These are phyloP conservation scores for Zaprionus kolodkinae DNA, from an alignment of 1,140 invertebrate species.

Conservation along the genomic window DNA sequence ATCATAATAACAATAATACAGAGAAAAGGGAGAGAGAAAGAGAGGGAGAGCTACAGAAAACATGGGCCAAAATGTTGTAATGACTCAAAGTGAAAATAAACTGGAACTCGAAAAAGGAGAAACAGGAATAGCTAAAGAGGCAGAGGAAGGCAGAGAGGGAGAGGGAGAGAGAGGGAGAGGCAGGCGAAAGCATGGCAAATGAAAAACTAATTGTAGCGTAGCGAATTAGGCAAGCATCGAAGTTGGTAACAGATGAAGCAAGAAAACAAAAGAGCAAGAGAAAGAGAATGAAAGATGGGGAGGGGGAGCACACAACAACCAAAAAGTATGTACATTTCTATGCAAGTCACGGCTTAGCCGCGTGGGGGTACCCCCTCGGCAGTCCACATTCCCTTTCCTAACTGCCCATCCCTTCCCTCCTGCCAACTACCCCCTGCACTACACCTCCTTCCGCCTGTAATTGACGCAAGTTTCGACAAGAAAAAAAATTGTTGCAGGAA, in stretches of 20 bases:
- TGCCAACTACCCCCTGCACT: background rate
- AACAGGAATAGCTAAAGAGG: constrained; percentile 11
- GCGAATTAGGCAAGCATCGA: constrained; percentile 72
- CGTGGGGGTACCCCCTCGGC: constrained; percentile 21
- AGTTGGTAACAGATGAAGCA: constrained; percentile 53
- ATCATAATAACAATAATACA: constrained; percentile 80
- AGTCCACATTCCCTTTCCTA: background rate
- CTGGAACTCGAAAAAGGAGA: constrained; percentile 43
- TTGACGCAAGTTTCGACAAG: constrained; percentile 67
- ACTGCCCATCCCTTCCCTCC: constrained; percentile 2
- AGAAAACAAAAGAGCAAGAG: constrained; percentile 41
- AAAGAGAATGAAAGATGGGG: constrained; percentile 10
- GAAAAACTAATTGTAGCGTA: constrained; percentile 81
- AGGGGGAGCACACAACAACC: constrained; percentile 9
- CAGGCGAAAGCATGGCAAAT: constrained; percentile 62
- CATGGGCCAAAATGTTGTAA: constrained; percentile 75
- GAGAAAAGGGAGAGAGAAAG: background rate
- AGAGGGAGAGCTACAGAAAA: constrained; percentile 29
- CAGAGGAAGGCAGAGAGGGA: background rate
- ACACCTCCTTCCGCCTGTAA: constrained; percentile 32
- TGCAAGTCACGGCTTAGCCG: constrained; percentile 72
- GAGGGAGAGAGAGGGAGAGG: background rate
- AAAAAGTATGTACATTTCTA: constrained; percentile 60
- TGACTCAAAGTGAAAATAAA: constrained; percentile 79
- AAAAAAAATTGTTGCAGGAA: constrained; percentile 29